Evolutionary conservation across 2,113 vertebrate genomes (phyloP).

Genomic region (Rhinopomastus cyanomelas): DNA sequence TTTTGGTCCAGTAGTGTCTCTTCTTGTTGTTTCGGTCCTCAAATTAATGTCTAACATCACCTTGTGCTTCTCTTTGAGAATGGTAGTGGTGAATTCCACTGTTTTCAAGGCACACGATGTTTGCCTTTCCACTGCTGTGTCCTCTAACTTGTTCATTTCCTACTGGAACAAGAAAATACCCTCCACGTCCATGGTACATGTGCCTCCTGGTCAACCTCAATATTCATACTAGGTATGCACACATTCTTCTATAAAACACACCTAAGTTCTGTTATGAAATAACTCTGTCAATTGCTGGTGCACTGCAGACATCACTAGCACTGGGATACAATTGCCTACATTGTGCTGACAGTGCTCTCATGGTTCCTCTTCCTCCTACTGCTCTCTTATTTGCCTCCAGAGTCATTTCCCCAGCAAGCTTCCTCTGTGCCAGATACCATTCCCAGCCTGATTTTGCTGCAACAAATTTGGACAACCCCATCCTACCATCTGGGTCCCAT

Average conservation of each 20-base stretch:
- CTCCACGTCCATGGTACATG: background rate
- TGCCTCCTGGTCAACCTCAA: background rate
- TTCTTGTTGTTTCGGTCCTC: background rate
- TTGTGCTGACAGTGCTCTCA: background rate
- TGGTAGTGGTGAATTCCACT: background rate
- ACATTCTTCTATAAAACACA: background rate
- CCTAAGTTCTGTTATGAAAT: background rate
- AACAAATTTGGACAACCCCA: background rate
- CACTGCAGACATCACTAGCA: background rate
- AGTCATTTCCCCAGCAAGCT: background rate
- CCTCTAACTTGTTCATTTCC: background rate
- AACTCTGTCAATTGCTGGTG: background rate
- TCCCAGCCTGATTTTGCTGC: background rate
- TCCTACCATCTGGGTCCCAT: accelerated
- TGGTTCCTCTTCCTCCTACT: background rate
- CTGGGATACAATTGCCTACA: background rate
- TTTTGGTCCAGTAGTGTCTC: background rate
- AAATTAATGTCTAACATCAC: background rate
- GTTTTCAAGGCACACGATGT: background rate
- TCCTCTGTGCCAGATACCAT: background rate
- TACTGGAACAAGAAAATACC: background rate
- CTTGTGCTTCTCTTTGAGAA: background rate
- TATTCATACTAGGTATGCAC: background rate
- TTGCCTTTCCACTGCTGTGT: background rate
- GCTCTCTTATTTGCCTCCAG: background rate